Evolutionary conservation across 2,113 vertebrate species (phyloP), one percentile per base, ranked within the genome.

Genomic region (Heterotis niloticus): DNA sequence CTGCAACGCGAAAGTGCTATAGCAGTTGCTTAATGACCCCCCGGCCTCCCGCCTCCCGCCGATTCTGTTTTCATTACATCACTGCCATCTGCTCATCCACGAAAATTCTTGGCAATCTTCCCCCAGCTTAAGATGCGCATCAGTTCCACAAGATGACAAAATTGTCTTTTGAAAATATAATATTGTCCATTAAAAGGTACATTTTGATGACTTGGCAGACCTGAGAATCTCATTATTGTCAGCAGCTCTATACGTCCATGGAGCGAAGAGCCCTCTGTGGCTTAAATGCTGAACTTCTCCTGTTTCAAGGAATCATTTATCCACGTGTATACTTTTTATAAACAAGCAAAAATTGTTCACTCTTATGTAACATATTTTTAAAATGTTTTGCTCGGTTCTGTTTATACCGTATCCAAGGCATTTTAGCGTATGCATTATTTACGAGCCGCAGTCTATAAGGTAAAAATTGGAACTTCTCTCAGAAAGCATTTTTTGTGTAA

Each of bases 171-270:
- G 29, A 65, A 64, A 65, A 20, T 23, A 34, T 64, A 62, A 29
- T 64, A 23, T 76, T 44, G 60, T 64, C 26, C 23, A 66, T 77
- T 79, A 5, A 28, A 76, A 17, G 59, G 29, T 28, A n/a, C 70
- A 69, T 71, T 64, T 5, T 54, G 78, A 71, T 74, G 78, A 79
- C 60, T 28, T 5, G 17, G 60, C 44, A 18, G 52, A n/a, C 74
- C 13, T 56, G 56, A 12, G 75, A 73, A 65, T 52, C 10, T 34
- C 62, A 75, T 79, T 66, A 75, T 23, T 62, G 56, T 66, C 17
- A 70, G 57, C n/a, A 12, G 23, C 60, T 28, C 18, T 65, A 24
- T 18, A n/a, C 28, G 51, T 54, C 54, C 59, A 66, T 57, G 44
- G 14, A 66, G 62, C 23, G 78, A 28, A 62, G 26, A 17, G 23